A percentile compares a stretch with the other conserved stretches of the same genome.
phyloP scores from a whole-genome alignment of 2,888 invertebrate species.

The Leptinotarsa haldemani region DNA sequence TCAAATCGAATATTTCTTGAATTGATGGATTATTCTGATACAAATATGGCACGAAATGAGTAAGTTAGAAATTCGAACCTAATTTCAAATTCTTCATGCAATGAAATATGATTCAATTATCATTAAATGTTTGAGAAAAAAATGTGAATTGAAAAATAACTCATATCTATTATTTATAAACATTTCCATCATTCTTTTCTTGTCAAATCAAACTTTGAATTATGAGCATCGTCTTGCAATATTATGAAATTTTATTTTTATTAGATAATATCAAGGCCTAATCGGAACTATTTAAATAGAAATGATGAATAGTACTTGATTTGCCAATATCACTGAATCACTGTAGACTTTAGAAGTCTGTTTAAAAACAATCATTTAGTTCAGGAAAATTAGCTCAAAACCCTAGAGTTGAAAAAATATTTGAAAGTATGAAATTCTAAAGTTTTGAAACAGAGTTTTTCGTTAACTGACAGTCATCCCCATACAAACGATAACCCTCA shows the following conservation, averaged over 20 bases:
- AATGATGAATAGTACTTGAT: slow-evolving; percentile 10
- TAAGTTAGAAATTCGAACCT: too few relatives aligned
- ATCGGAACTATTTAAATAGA: background rate
- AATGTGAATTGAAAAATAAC: background rate
- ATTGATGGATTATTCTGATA: too few relatives aligned
- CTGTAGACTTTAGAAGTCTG: background rate
- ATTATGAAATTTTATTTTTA: slow-evolving; percentile 19
- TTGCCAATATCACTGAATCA: background rate
- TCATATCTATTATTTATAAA: slow-evolving; percentile 2
- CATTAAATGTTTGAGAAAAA: background rate
- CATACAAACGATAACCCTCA: too few relatives aligned
- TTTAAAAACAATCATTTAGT: background rate
- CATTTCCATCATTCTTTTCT: background rate
- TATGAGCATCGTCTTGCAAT: background rate
- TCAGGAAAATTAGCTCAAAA: too few relatives aligned
- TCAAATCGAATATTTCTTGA: too few relatives aligned
- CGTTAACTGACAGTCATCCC: too few relatives aligned
- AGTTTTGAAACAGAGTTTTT: too few relatives aligned
- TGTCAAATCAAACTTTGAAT: background rate
- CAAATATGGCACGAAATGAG: too few relatives aligned
- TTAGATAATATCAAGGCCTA: slow-evolving; percentile 4
- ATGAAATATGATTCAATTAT: background rate
- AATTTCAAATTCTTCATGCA: too few relatives aligned
- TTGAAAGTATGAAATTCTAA: too few relatives aligned
- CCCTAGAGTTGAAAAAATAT: too few relatives aligned